A percentile compares a stretch with the other conserved stretches of the same genome.
phyloP scores from a whole-genome alignment of 2,113 vertebrate genomes.

The Microcebus murinus region DNA sequence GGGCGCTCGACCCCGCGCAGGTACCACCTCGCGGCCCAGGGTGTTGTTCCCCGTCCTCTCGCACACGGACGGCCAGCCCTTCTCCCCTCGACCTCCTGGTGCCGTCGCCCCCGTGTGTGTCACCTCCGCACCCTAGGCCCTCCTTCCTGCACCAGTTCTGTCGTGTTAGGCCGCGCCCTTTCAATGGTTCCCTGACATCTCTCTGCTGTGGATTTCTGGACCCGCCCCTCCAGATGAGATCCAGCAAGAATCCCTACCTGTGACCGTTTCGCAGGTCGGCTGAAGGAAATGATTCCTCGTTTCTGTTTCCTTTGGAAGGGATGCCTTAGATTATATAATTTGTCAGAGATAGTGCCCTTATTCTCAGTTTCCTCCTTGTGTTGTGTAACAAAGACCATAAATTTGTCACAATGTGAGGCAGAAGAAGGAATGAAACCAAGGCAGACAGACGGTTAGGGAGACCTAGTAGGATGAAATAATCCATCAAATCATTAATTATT shows the following conservation, averaged over 20 bases:
- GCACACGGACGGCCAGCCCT: neutral
- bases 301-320: neutral
- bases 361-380: neutral
- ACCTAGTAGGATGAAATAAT: neutral
- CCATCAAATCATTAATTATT: neutral
- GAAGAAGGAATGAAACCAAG: neutral
- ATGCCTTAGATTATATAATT: neutral
- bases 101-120: neutral
- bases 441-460: neutral
- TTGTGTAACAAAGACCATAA: neutral
- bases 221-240: neutral
- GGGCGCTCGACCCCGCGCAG: constrained; percentile 74
- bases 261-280: neutral
- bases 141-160: neutral
- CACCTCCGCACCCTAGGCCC: neutral
- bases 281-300: neutral
- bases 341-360: neutral
- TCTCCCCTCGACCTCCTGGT: neutral
- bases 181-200: neutral
- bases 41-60: neutral
- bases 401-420: neutral
- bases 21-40: constrained; percentile 67
- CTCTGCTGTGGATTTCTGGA: neutral
- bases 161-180: neutral
- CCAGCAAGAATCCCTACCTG: neutral